Percentiles rank a stretch among this genome's conserved stretches.
These are phyloP conservation scores for Meiosimyza decipiens DNA, from an alignment of 2,888 invertebrate species.

Conservation along the genomic window DNA sequence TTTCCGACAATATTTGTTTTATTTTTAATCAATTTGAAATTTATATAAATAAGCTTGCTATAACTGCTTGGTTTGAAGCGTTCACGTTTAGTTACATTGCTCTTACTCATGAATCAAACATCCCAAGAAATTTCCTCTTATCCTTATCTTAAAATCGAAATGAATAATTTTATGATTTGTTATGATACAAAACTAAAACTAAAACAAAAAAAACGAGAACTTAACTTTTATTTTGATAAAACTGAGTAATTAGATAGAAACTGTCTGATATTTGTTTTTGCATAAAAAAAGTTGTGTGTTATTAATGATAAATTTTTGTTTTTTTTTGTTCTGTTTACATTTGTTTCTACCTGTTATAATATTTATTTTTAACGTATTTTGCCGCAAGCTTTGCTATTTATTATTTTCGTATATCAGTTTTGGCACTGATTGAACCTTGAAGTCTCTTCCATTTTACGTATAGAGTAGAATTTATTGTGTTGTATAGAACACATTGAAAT, in stretches of 20 bases:
- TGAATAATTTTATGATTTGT: too few species aligned
- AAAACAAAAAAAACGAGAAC: too few species aligned
- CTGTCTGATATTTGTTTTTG: neutral
- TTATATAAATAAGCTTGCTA: neutral
- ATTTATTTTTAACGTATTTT: slow-evolving; percentile 24
- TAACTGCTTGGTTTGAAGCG: too few species aligned
- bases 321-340: neutral
- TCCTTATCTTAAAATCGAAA: too few species aligned
- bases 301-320: neutral
- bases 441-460: neutral
- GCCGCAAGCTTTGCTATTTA: slow-evolving; percentile 22
- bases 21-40: neutral
- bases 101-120: too few species aligned
- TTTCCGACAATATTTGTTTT: neutral
- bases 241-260: too few species aligned
- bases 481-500: neutral
- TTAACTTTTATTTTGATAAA: too few species aligned
- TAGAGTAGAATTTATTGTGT: neutral
- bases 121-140: too few species aligned
- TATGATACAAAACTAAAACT: too few species aligned
- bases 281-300: neutral
- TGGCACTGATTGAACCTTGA: slow-evolving; percentile 25
- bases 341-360: slow-evolving; percentile 16
- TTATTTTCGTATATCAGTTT: slow-evolving; percentile 4
- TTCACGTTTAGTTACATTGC: too few species aligned